phyloP scores from a whole-genome alignment of 2,797 vertebrate genomes.

The Saxicola maurus region DNA sequence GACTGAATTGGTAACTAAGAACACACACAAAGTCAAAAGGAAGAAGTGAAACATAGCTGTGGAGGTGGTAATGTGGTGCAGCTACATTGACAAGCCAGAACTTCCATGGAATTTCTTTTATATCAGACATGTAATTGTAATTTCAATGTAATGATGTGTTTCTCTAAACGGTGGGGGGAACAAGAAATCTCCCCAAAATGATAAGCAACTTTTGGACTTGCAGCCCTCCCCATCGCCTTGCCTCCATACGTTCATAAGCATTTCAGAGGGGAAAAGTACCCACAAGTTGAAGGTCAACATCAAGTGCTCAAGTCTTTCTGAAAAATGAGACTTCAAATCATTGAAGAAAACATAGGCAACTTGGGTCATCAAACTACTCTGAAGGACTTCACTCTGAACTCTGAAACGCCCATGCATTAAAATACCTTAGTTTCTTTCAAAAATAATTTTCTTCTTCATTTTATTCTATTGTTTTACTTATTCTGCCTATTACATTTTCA shows the following conservation, averaged over 20 bases:
- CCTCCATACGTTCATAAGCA: neutral
- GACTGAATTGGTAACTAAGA: neutral
- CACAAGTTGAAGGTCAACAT: neutral
- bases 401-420: neutral
- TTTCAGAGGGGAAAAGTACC: neutral
- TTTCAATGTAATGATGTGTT: neutral
- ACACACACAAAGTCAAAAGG: neutral
- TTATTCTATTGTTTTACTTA: neutral
- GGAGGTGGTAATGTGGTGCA: neutral
- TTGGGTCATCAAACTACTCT: neutral
- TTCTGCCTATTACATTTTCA: neutral
- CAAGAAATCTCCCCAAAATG: neutral
- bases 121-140: neutral
- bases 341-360: neutral
- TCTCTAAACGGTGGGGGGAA: neutral
- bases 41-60: neutral
- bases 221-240: neutral
- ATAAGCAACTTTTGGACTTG: neutral
- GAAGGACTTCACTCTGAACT: neutral
- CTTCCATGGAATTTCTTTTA: neutral
- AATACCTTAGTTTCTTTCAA: neutral
- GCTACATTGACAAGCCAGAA: neutral
- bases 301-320: neutral
- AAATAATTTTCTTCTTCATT: neutral
- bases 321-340: neutral